Percentiles rank a stretch among this genome's conserved stretches.
phyloP scores from a whole-genome alignment of 2,113 vertebrate species.

The Corythaeola cristata region DNA sequence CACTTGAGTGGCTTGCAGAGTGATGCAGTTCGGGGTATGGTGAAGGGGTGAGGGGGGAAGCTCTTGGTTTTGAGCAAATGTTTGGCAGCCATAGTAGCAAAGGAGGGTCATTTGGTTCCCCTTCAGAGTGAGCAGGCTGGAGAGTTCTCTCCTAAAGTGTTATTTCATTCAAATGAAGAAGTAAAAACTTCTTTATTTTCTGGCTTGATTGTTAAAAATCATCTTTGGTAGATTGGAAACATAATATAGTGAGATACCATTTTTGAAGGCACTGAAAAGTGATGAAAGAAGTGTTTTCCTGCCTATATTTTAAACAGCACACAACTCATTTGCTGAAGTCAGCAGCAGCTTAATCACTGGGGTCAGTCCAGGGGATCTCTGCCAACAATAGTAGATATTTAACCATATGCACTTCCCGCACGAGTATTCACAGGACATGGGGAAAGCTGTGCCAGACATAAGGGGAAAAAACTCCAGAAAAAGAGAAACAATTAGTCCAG shows the following conservation, averaged over 20 bases:
- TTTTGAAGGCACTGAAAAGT: not conserved
- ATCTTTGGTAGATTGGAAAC: not conserved
- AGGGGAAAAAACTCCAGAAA: not conserved
- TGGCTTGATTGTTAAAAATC: not conserved
- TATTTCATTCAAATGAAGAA: not conserved
- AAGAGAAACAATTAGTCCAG: not conserved
- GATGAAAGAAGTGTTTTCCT: not conserved
- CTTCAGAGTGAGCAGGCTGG: not conserved
- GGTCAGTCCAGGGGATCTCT: not conserved
- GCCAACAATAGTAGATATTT: not conserved
- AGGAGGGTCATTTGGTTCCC: not conserved
- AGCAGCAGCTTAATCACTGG: not conserved
- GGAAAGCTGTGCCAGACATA: not conserved
- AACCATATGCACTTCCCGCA: not conserved
- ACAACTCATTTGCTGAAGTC: constrained; percentile 6
- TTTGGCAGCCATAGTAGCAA: not conserved
- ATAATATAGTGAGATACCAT: not conserved
- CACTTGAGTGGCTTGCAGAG: not conserved
- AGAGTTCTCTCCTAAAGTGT: not conserved
- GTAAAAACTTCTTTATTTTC: not conserved
- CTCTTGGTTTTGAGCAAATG: not conserved
- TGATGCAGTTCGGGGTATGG: not conserved
- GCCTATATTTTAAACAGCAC: not conserved
- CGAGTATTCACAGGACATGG: not conserved
- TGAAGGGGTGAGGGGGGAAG: not conserved